These are phyloP conservation scores for Hypolimnas misippus DNA, from an alignment of 2,888 invertebrate genomes.

Conservation along the genomic window DNA sequence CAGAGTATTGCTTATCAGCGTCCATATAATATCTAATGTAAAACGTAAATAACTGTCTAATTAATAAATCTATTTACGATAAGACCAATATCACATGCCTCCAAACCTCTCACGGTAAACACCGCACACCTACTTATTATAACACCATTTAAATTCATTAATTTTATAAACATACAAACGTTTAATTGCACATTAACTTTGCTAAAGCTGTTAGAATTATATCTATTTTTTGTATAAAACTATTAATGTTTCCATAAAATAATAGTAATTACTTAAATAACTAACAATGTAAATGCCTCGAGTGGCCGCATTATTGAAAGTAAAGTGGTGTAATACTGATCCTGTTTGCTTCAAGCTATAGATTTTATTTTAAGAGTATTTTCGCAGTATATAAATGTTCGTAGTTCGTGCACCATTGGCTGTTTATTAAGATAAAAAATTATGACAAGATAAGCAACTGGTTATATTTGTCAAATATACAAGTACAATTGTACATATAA, in stretches of 20 bases:
- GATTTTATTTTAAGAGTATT: slow-evolving; percentile 1
- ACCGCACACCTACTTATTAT: no score
- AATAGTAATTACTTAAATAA: slow-evolving; percentile 27
- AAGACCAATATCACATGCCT: no score
- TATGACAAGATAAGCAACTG: slow-evolving; percentile 17
- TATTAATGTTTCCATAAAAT: slow-evolving; percentile 18
- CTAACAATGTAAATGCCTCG: slow-evolving; percentile 24
- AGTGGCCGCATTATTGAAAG: slow-evolving; percentile 32
- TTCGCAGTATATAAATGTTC: slow-evolving; percentile 3
- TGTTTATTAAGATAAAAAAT: slow-evolving; percentile 17
- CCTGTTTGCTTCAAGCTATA: slow-evolving; percentile 20
- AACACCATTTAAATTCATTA: no score
- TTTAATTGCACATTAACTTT: no score
- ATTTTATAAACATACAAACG: no score
- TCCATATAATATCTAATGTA: no score
- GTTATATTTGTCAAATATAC: background rate
- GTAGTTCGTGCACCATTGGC: slow-evolving; percentile 4
- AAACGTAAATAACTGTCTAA: no score
- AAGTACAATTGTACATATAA: background rate
- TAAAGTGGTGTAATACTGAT: slow-evolving; percentile 27
- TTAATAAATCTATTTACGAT: no score
- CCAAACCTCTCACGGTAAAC: no score
- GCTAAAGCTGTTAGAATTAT: background rate
- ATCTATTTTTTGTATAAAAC: slow-evolving; percentile 11
- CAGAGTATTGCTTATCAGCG: no score